These are phyloP conservation scores for Leptopilina myrica DNA, from an alignment of 2,888 invertebrate genomes.

Conservation along the genomic window DNA sequence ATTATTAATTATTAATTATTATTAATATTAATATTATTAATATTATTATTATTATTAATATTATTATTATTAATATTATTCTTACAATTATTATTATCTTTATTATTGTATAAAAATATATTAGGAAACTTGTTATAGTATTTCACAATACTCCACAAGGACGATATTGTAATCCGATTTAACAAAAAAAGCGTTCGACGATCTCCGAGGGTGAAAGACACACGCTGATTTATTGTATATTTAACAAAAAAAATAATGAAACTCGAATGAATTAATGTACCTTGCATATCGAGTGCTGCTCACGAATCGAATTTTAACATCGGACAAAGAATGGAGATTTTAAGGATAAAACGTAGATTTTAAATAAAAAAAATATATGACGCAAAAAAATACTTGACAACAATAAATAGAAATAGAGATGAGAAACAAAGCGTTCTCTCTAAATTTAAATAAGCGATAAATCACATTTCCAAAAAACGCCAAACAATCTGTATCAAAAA, in stretches of 20 bases:
- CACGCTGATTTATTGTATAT: constrained; percentile 16
- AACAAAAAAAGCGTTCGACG: constrained; percentile 35
- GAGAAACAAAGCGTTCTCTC: background rate
- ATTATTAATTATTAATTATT: constrained; percentile 21
- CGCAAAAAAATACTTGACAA: background rate
- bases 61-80: constrained; percentile 24
- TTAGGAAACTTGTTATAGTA: constrained; percentile 60
- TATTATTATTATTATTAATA: constrained; percentile 28
- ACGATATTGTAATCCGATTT: constrained; percentile 48
- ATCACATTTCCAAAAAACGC: too few species aligned
- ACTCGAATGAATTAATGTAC: constrained; percentile 32
- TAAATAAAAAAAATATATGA: constrained; percentile 1
- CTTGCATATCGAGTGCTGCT: constrained; percentile 39
- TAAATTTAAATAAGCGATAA: background rate
- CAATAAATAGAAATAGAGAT: background rate
- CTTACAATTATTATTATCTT: constrained; percentile 41
- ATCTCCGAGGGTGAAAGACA: constrained; percentile 37
- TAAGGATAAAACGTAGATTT: background rate
- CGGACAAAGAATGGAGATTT: constrained; percentile 30
- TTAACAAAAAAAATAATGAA: background rate
- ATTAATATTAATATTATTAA: constrained; percentile 32
- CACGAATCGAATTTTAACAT: constrained; percentile 25
- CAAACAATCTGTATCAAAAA: too few species aligned
- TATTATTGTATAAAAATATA: constrained; percentile 54
- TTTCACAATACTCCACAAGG: constrained; percentile 63